Percentiles rank a stretch among this genome's conserved stretches.
Conservation (phyloP, 2,113 vertebrate species). For the Hydrolagus affinis region DNA sequence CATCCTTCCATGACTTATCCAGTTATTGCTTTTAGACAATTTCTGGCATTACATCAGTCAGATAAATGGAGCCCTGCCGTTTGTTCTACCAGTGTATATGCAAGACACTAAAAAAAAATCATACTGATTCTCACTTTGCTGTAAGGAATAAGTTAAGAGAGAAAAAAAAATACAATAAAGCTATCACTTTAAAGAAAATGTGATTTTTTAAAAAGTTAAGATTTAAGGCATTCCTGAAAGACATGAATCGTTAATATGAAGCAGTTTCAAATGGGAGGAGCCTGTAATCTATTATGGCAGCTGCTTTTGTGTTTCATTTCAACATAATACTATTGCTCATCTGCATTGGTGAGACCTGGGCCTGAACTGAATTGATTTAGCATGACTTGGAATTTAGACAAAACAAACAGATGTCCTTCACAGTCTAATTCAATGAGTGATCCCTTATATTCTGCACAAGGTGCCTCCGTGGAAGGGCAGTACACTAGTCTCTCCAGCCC, state of each 20-base stretch:
- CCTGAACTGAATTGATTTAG: not conserved
- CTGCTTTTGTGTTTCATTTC: no score
- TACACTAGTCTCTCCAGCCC: not conserved
- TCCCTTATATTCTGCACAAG: not conserved
- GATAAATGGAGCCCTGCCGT: not conserved
- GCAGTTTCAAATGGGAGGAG: no score
- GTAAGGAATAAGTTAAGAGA: no score
- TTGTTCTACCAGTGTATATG: not conserved
- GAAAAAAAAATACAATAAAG: no score
- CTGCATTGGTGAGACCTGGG: not conserved
- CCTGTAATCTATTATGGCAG: no score
- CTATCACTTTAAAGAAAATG: not conserved
- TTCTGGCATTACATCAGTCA: conserved; percentile 20
- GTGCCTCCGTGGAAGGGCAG: not conserved
- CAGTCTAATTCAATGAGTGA: not conserved
- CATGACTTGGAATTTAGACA: no score
- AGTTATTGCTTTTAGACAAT: not conserved
- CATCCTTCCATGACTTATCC: not conserved
- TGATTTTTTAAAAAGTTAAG: not conserved
- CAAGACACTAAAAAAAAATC: not conserved
- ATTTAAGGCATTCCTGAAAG: no score
- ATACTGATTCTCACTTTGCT: no score
- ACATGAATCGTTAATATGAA: no score
- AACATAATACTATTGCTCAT: no score
- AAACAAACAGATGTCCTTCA: not conserved